phyloP scores from a whole-genome alignment of 2,113 vertebrate genomes.

The Tragelaphus buxtoni region DNA sequence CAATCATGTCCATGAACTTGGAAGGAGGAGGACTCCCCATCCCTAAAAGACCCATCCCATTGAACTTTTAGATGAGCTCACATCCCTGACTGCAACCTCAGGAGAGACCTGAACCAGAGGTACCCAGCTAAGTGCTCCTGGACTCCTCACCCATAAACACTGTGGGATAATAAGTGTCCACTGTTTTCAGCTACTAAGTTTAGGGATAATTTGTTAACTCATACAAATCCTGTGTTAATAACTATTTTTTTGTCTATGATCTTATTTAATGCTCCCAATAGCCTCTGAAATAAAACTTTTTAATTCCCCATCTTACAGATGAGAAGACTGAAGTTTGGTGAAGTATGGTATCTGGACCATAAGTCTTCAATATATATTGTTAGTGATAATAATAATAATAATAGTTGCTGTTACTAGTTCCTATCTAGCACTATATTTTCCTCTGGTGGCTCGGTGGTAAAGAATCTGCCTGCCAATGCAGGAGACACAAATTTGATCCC shows the following conservation, averaged over 20 bases:
- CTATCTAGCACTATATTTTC: neutral
- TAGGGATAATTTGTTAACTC: neutral
- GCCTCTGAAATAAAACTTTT: neutral
- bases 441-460: neutral
- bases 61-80: neutral
- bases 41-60: neutral
- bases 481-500: neutral
- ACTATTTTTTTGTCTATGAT: neutral
- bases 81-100: neutral
- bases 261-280: neutral
- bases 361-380: neutral
- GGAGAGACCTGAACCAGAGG: neutral
- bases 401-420: neutral
- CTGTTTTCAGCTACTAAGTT: neutral
- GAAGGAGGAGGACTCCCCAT: neutral
- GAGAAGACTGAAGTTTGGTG: neutral
- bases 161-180: neutral
- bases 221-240: neutral
- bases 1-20: neutral
- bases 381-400: neutral
- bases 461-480: neutral
- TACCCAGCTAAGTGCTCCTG: neutral
- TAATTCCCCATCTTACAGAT: neutral
- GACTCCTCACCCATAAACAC: neutral
- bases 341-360: neutral